Percentiles rank a stretch among this genome's conserved stretches.
phyloP scores from a whole-genome alignment of 2,888 invertebrate species.

The Anticlea derivata region DNA sequence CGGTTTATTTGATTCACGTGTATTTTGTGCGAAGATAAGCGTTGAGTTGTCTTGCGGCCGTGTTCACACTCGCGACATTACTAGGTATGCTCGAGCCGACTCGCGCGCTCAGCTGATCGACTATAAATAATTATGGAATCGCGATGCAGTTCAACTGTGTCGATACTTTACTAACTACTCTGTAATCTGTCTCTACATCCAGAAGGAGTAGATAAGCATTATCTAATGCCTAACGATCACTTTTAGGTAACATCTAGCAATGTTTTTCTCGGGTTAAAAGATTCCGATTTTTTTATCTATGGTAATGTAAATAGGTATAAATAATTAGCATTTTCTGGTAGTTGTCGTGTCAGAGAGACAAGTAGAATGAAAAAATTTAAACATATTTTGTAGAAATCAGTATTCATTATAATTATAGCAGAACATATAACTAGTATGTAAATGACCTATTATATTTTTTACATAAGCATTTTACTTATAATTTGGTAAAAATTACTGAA shows the following conservation, averaged over 20 bases:
- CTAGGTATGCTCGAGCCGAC: slow-evolving; percentile 23
- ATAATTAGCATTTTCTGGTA: neutral
- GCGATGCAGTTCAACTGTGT: slow-evolving; percentile 59
- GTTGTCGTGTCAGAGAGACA: slow-evolving; percentile 3
- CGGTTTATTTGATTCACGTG: slow-evolving; percentile 61
- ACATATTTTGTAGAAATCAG: too few species aligned
- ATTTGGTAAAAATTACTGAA: too few species aligned
- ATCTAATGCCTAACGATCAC: slow-evolving; percentile 1
- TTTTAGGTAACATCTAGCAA: too few species aligned
- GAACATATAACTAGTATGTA: too few species aligned
- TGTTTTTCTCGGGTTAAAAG: too few species aligned
- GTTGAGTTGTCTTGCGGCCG: slow-evolving; percentile 25
- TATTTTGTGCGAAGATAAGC: slow-evolving; percentile 44
- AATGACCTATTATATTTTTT: too few species aligned
- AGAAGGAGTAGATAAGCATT: slow-evolving; percentile 9
- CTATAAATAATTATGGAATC: slow-evolving; percentile 80
- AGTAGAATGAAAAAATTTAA: too few species aligned
- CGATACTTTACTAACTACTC: slow-evolving; percentile 6
- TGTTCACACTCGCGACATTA: slow-evolving; percentile 34
- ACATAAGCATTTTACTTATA: too few species aligned
- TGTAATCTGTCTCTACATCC: neutral
- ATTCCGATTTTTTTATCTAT: too few species aligned
- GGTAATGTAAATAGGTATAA: neutral
- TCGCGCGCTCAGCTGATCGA: slow-evolving; percentile 70
- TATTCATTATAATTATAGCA: too few species aligned